These are phyloP conservation scores for Myotis brandtii DNA, from an alignment of 2,113 vertebrate species.

Conservation along the genomic window DNA sequence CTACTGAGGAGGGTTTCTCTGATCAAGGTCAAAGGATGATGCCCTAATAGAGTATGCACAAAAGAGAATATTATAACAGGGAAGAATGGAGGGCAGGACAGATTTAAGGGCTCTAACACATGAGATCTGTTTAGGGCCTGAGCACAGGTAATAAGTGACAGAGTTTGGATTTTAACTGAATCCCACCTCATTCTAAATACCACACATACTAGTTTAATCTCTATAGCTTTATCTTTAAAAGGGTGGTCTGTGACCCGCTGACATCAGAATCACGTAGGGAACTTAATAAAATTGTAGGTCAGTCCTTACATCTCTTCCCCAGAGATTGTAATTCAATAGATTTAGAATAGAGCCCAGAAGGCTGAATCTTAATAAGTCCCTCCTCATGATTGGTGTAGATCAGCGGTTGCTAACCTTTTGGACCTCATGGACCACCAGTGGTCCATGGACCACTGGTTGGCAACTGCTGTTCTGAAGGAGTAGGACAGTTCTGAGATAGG, in stretches of 20 bases:
- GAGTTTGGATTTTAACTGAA: neutral
- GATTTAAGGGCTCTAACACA: neutral
- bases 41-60: neutral
- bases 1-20: neutral
- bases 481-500: constrained; percentile 69
- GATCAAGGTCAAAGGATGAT: neutral
- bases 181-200: neutral
- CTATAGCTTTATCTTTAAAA: neutral
- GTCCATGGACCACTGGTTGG: too few species aligned
- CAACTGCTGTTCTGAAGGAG: too few species aligned
- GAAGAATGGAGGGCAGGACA: neutral
- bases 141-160: neutral
- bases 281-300: neutral
- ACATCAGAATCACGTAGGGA: neutral
- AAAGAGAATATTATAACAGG: neutral
- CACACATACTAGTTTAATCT: neutral
- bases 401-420: too few species aligned
- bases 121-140: neutral
- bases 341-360: neutral
- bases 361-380: neutral
- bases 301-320: neutral
- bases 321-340: neutral
- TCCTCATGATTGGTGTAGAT: neutral
- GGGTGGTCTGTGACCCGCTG: neutral
- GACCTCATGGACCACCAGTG: too few species aligned